These are phyloP conservation scores for Stegastes partitus DNA, from an alignment of 2,113 vertebrate species.

Conservation along the genomic window DNA sequence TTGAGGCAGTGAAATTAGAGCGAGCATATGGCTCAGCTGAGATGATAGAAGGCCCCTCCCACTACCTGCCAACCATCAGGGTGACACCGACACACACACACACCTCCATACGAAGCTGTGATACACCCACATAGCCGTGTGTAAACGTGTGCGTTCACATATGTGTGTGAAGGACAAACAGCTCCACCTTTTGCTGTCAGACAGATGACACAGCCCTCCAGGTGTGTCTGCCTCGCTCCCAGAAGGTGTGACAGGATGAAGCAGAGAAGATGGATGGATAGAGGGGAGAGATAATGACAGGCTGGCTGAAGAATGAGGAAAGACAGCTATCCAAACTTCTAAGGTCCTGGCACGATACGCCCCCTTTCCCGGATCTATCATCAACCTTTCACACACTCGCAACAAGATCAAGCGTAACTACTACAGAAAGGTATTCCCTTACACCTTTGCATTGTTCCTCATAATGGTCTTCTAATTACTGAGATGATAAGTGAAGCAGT, in stretches of 20 bases:
- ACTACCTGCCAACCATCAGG: constrained; percentile 61
- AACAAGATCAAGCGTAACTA: not conserved
- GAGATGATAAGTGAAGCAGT: not conserved
- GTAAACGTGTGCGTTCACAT: constrained; percentile 4
- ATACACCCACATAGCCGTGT: not conserved
- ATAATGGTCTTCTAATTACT: not conserved
- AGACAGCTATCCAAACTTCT: constrained; percentile 20
- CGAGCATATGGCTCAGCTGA: constrained; percentile 79
- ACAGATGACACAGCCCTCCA: constrained; percentile 56
- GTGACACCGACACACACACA: constrained; percentile 28
- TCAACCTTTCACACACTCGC: not conserved
- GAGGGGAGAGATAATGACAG: constrained; percentile 36
- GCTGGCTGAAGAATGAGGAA: not conserved
- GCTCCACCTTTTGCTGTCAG: constrained; percentile 48
- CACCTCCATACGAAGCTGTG: not conserved
- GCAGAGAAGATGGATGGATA: constrained; percentile 61
- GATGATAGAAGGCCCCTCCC: constrained; percentile 70
- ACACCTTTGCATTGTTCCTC: not conserved
- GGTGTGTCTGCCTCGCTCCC: constrained; percentile 45
- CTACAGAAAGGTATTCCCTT: not conserved
- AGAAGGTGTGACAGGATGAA: constrained; percentile 72
- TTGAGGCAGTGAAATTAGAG: constrained; percentile 78
- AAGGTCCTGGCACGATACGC: constrained; percentile 16
- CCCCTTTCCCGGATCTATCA: not conserved
- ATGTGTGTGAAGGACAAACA: constrained; percentile 74